These are phyloP conservation scores for Leptopilina myrica DNA, from an alignment of 2,888 invertebrate genomes.

Conservation along the genomic window DNA sequence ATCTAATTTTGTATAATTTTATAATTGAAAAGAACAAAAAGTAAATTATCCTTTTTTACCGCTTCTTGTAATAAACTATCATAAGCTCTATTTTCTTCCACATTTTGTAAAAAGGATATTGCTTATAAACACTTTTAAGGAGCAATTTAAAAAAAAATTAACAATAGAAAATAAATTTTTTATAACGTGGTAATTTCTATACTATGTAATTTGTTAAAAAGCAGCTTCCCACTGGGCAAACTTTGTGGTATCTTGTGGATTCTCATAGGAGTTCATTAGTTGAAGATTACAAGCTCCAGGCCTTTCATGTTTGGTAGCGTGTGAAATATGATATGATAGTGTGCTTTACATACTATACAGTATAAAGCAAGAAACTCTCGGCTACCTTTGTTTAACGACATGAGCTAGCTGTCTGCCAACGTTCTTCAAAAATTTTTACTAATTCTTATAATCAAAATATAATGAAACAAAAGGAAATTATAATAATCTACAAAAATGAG, in stretches of 20 bases:
- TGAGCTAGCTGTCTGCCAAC: neutral
- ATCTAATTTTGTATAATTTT: too few relatives aligned
- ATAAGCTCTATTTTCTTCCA: too few relatives aligned
- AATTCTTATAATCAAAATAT: neutral
- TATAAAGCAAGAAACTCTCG: constrained; percentile 32
- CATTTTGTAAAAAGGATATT: too few relatives aligned
- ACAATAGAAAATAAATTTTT: neutral
- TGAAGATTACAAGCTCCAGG: constrained; percentile 35
- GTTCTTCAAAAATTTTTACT: constrained; percentile 23
- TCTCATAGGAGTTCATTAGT: constrained; percentile 36
- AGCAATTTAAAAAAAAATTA: too few relatives aligned
- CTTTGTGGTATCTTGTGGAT: constrained; percentile 33
- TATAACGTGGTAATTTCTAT: neutral
- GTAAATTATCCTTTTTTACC: too few relatives aligned
- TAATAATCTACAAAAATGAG: neutral
- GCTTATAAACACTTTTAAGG: too few relatives aligned
- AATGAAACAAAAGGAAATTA: neutral
- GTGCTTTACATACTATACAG: constrained; percentile 23
- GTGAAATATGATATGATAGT: constrained; percentile 36
- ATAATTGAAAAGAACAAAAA: too few relatives aligned
- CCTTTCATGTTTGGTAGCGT: constrained; percentile 37
- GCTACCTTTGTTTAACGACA: constrained; percentile 16
- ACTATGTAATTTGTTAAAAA: constrained; percentile 14
- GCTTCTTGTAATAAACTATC: too few relatives aligned
- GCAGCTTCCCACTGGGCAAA: constrained; percentile 7